Evolutionary conservation across 2,888 invertebrate genomes (phyloP).

Genomic region (Microdon myrmicae): DNA sequence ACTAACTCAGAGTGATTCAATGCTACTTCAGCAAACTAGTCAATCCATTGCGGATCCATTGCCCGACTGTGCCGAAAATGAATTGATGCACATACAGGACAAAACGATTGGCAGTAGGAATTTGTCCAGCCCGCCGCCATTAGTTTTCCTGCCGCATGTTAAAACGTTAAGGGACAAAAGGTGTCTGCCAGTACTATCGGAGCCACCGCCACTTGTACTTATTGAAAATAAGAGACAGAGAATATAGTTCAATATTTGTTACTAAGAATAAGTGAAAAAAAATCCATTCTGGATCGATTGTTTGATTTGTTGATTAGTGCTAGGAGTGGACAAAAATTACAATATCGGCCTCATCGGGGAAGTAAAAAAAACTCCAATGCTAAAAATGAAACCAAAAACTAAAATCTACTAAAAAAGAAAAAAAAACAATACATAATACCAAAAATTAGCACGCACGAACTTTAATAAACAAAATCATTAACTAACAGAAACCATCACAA

Average conservation of each 20-base stretch:
- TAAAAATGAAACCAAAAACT: too few relatives aligned
- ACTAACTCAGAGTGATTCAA: conserved; percentile 10
- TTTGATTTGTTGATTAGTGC: too few relatives aligned
- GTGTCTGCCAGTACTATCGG: conserved; percentile 50
- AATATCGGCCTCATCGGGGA: too few relatives aligned
- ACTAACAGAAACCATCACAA: too few relatives aligned
- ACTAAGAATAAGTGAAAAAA: conserved; percentile 6
- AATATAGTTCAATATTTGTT: conserved; percentile 7
- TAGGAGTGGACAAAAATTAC: too few relatives aligned
- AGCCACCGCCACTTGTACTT: conserved; percentile 56
- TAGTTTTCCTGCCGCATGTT: conserved; percentile 54
- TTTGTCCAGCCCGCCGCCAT: conserved; percentile 54
- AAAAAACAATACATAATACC: too few relatives aligned
- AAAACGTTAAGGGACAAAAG: conserved; percentile 52
- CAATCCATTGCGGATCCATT: conserved; percentile 4
- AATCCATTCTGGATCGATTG: too few relatives aligned
- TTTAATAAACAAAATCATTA: too few relatives aligned
- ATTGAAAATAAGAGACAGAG: conserved; percentile 38
- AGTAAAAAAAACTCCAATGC: too few relatives aligned
- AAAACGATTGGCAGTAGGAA: conserved; percentile 7
- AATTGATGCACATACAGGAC: conserved; percentile 1
- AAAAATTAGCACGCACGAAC: too few relatives aligned
- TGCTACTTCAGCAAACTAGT: conserved; percentile 10
- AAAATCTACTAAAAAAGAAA: too few relatives aligned
- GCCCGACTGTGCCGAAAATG: conserved; percentile 1